Conservation (phyloP, 53 echinoderm and acorn worm species). For the Temnopleurus reevesii region DNA sequence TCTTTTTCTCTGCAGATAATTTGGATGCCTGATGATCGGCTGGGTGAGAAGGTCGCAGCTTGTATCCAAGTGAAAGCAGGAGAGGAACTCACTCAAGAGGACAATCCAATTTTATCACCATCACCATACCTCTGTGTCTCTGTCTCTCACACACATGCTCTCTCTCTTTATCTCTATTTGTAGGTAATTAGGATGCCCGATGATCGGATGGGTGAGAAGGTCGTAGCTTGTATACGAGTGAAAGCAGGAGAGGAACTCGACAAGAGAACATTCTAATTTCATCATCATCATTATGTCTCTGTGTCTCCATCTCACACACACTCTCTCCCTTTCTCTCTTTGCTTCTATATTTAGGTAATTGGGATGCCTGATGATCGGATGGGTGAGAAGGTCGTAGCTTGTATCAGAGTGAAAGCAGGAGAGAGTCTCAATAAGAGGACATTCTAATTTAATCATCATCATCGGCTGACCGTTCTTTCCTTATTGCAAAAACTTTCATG, state of each 20-base stretch:
- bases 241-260: constrained; percentile 73
- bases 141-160: neutral
- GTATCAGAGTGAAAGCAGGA: constrained; percentile 75
- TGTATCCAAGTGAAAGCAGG: constrained; percentile 79
- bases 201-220: constrained; percentile 79
- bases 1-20: constrained; percentile 66
- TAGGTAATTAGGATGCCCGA: constrained; percentile 90
- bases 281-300: too few relatives aligned
- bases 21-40: constrained; percentile 79
- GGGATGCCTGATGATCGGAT: constrained; percentile 82
- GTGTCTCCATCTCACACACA: too few relatives aligned
- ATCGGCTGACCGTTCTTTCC: too few relatives aligned
- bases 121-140: too few relatives aligned
- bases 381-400: constrained; percentile 88
- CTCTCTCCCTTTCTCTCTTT: neutral
- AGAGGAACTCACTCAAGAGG: constrained; percentile 71
- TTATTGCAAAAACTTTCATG: too few relatives aligned
- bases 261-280: constrained; percentile 79
- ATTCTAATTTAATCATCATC: too few relatives aligned
- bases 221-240: constrained; percentile 82
- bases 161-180: neutral
- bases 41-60: constrained; percentile 86
- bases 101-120: too few relatives aligned
- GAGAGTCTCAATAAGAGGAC: constrained; percentile 58
- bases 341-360: constrained; percentile 64